A percentile compares a stretch with the other conserved stretches of the same genome.
Evolutionary conservation across 2,888 invertebrate species (phyloP).

Genomic region (Resseliella maxima): DNA sequence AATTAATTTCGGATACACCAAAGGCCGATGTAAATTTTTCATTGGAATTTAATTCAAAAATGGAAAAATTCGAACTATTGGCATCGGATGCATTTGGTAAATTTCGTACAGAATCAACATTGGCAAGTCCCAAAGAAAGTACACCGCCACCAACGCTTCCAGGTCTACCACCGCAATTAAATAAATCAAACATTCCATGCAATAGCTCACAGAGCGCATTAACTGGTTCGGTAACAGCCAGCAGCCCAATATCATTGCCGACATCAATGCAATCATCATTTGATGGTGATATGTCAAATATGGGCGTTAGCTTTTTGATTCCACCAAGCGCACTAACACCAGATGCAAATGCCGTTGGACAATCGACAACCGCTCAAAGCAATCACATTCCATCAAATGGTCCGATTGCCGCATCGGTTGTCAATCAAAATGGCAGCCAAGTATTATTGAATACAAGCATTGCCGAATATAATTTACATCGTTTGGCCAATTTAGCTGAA

Average conservation of each 20-base stretch:
- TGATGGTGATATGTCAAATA: slow-evolving; percentile 75
- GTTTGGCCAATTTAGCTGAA: slow-evolving; percentile 81
- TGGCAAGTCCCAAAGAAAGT: slow-evolving; percentile 69
- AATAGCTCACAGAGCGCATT: slow-evolving; percentile 64
- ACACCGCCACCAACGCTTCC: slow-evolving; percentile 68
- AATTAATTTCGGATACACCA: slow-evolving; percentile 83
- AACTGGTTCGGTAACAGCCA: slow-evolving; percentile 69
- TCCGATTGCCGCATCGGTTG: slow-evolving; percentile 58
- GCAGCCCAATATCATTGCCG: slow-evolving; percentile 76
- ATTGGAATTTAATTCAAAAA: slow-evolving; percentile 84
- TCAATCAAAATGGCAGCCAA: slow-evolving; percentile 63
- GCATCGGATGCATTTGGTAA: slow-evolving; percentile 79
- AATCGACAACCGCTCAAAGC: slow-evolving; percentile 60
- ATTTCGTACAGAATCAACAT: slow-evolving; percentile 74
- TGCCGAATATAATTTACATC: slow-evolving; percentile 87
- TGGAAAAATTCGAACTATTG: slow-evolving; percentile 80
- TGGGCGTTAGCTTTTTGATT: slow-evolving; percentile 69
- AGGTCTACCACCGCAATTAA: slow-evolving; percentile 69
- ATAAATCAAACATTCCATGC: slow-evolving; percentile 60
- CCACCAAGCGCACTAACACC: slow-evolving; percentile 64
- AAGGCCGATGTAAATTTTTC: slow-evolving; percentile 83
- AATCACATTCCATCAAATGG: slow-evolving; percentile 57
- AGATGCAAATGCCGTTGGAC: slow-evolving; percentile 64
- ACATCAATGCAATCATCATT: slow-evolving; percentile 81
- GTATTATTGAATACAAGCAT: slow-evolving; percentile 73